These are phyloP conservation scores for Pseudorectes ferrugineus DNA, from an alignment of 2,113 vertebrate species.

Conservation along the genomic window DNA sequence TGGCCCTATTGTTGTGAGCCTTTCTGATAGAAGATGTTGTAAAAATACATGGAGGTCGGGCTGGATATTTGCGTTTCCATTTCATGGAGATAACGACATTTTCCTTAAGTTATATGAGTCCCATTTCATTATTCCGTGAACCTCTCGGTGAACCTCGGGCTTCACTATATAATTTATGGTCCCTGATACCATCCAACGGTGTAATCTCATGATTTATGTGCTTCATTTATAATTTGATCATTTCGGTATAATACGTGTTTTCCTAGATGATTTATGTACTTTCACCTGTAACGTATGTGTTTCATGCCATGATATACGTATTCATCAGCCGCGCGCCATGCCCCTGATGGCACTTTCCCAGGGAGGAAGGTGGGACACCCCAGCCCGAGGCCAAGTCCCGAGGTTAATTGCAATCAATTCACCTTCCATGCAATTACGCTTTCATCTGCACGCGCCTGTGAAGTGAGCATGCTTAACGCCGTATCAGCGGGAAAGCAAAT, in stretches of 20 bases:
- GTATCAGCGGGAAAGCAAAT: constrained; percentile 49
- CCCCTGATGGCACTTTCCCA: constrained; percentile 57
- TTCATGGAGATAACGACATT: constrained; percentile 32
- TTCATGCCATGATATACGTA: constrained; percentile 49
- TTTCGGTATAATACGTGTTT: constrained; percentile 72
- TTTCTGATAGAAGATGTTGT: neutral
- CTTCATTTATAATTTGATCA: constrained; percentile 84
- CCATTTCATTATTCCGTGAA: constrained; percentile 73
- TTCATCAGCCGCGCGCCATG: constrained; percentile 58
- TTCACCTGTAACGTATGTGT: constrained; percentile 64
- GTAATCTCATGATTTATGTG: constrained; percentile 79
- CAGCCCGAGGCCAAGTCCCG: constrained; percentile 70
- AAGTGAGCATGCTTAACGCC: constrained; percentile 55
- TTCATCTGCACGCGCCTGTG: constrained; percentile 79
- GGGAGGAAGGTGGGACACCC: constrained; percentile 67
- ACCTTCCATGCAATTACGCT: constrained; percentile 91
- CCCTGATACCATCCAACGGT: constrained; percentile 71
- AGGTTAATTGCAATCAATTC: constrained; percentile 87
- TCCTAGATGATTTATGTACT: constrained; percentile 78
- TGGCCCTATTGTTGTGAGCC: constrained; percentile 21
- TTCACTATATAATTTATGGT: constrained; percentile 75
- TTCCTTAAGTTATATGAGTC: constrained; percentile 55
- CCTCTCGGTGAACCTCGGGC: constrained; percentile 68
- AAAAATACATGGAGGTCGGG: constrained; percentile 33
- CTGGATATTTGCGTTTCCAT: constrained; percentile 36